Conservation (phyloP, 2,888 invertebrate genomes). For the Pogonocherus hispidulus region DNA sequence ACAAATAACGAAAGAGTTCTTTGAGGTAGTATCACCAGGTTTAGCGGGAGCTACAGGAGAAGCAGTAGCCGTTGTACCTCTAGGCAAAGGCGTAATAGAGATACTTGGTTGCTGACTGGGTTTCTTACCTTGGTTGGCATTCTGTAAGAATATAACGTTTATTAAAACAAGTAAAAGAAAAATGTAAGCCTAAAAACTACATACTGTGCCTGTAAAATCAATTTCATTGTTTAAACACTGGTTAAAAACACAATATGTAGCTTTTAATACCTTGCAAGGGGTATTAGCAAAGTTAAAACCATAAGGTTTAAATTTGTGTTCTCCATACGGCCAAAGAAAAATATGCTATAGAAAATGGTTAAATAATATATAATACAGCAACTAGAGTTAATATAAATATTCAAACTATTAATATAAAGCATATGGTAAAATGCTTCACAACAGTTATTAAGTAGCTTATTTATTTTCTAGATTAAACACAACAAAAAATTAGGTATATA, state of each 20-base stretch:
- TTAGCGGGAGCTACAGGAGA: slow-evolving; percentile 64
- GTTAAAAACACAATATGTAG: slow-evolving; percentile 1
- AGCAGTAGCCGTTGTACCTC: slow-evolving; percentile 69
- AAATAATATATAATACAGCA: slow-evolving; percentile 23
- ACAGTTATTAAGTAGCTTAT: slow-evolving; percentile 2
- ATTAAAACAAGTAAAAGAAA: neutral
- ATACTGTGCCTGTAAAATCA: neutral
- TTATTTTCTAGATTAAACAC: too few relatives aligned
- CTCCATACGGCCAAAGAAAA: slow-evolving; percentile 18
- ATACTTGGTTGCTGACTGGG: slow-evolving; percentile 85
- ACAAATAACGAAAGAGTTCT: slow-evolving; percentile 92
- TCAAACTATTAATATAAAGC: slow-evolving; percentile 22
- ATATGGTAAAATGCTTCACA: slow-evolving; percentile 26
- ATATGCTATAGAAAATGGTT: slow-evolving; percentile 21
- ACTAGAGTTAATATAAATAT: slow-evolving; percentile 22
- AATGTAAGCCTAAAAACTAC: slow-evolving; percentile 14
- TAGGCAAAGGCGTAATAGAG: slow-evolving; percentile 90
- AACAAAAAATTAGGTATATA: too few relatives aligned
- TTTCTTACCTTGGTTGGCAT: slow-evolving; percentile 51
- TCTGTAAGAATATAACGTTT: slow-evolving; percentile 36
- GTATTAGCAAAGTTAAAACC: slow-evolving; percentile 5
- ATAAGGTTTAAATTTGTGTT: neutral
- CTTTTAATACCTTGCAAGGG: neutral
- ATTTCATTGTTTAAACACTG: neutral
- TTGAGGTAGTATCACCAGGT: slow-evolving; percentile 73